A percentile compares a stretch with the other conserved stretches of the same genome.
Evolutionary conservation across 2,797 vertebrate genomes (phyloP).

Genomic region (Gobio occitaniae): DNA sequence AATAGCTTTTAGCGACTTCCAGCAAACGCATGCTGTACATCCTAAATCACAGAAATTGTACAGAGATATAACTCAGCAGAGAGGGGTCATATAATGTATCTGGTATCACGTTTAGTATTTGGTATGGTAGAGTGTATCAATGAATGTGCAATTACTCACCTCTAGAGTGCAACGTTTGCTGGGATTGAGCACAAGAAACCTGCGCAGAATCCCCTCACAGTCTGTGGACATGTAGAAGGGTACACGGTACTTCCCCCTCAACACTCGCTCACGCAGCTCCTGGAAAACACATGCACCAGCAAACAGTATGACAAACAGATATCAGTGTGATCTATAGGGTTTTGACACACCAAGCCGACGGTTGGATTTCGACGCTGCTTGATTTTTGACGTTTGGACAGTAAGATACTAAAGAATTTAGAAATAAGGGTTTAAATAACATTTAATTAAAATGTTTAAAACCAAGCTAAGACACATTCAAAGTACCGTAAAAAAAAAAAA

Average conservation of each 20-base stretch:
- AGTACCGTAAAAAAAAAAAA: no score
- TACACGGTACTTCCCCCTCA: constrained; percentile 92
- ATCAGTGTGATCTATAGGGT: background rate
- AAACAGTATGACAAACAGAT: constrained; percentile 9
- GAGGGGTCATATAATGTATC: background rate
- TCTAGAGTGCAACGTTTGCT: constrained; percentile 91
- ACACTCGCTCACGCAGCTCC: constrained; percentile 92
- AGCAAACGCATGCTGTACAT: constrained; percentile 8
- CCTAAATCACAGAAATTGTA: background rate
- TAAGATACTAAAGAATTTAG: background rate
- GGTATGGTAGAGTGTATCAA: background rate
- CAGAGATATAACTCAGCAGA: background rate
- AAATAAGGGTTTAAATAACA: background rate
- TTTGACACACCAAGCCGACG: background rate
- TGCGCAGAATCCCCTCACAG: constrained; percentile 92
- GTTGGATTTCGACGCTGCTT: background rate
- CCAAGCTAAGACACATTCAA: background rate
- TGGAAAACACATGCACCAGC: constrained; percentile 60
- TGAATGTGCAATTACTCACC: background rate
- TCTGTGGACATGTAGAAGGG: constrained; percentile 97
- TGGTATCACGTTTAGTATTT: background rate
- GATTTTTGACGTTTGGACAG: background rate
- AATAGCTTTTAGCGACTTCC: background rate
- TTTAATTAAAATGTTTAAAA: background rate
- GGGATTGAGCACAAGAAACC: constrained; percentile 93